Percentiles rank a stretch among this genome's conserved stretches.
Conservation (phyloP, 1,140 invertebrate genomes). For the Sinella curviseta region DNA sequence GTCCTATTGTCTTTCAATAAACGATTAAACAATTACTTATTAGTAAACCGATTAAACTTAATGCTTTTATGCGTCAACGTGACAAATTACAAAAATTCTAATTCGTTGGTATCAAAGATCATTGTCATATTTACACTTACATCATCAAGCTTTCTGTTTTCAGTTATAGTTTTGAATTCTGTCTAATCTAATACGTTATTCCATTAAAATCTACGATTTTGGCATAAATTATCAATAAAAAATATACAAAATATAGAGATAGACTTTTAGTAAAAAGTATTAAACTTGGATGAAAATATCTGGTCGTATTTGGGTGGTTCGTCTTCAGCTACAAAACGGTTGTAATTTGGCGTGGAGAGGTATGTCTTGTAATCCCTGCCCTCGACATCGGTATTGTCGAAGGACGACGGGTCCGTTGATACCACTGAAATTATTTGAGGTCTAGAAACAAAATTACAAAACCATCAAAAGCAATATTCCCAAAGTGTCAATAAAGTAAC, state of each 20-base stretch:
- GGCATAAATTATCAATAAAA: neutral
- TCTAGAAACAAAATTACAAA: neutral
- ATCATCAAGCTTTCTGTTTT: no score
- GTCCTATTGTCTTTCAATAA: no score
- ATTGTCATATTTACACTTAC: no score
- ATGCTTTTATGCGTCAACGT: no score
- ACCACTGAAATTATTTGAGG: conserved; percentile 26
- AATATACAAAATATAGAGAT: neutral
- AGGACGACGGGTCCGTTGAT: conserved; percentile 5
- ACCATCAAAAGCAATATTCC: neutral
- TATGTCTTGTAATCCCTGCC: conserved; percentile 18
- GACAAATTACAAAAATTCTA: no score
- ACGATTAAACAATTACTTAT: no score
- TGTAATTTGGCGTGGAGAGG: conserved; percentile 20
- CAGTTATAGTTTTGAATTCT: no score
- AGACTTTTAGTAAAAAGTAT: conserved; percentile 13
- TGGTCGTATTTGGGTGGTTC: conserved; percentile 23
- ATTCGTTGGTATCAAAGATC: no score
- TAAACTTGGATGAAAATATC: conserved; percentile 19
- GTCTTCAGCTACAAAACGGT: conserved; percentile 11
- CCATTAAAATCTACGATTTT: conserved; percentile 9
- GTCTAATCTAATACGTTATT: no score
- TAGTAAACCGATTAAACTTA: no score
- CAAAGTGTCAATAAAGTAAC: no score
- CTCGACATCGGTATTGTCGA: neutral